Conservation (phyloP, 2,888 invertebrate genomes). For the Monoplex corrugatus region DNA sequence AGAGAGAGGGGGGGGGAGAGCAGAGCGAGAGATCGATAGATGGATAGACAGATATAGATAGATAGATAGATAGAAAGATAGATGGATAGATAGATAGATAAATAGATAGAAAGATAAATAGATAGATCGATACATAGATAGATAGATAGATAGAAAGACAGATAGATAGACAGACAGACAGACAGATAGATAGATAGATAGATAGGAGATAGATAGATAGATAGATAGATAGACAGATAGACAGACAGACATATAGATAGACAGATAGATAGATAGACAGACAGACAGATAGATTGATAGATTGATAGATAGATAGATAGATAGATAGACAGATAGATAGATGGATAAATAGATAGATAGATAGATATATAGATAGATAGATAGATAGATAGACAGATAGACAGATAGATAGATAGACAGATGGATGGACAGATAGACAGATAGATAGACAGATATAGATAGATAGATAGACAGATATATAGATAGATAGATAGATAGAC, state of each 20-base stretch:
- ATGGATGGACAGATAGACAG: background rate
- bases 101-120: background rate
- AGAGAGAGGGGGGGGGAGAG: background rate
- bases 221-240: slow-evolving; percentile 11
- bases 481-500: slow-evolving; percentile 38
- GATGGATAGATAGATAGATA: background rate
- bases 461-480: slow-evolving; percentile 29
- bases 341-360: slow-evolving; percentile 13
- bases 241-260: background rate
- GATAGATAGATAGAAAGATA: background rate
- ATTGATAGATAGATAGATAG: background rate
- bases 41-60: background rate
- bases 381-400: background rate
- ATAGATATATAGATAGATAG: slow-evolving; percentile 32
- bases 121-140: background rate
- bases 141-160: slow-evolving; percentile 33
- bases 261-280: slow-evolving; percentile 42
- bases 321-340: background rate
- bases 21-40: background rate
- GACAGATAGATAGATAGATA: slow-evolving; percentile 35
- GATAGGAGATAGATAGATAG: slow-evolving; percentile 38
- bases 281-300: background rate
- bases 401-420: background rate
- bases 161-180: slow-evolving; percentile 40
- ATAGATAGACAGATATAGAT: slow-evolving; percentile 35